Evolutionary conservation across 2,888 invertebrate genomes (phyloP).

Genomic region (Hesperia comma): DNA sequence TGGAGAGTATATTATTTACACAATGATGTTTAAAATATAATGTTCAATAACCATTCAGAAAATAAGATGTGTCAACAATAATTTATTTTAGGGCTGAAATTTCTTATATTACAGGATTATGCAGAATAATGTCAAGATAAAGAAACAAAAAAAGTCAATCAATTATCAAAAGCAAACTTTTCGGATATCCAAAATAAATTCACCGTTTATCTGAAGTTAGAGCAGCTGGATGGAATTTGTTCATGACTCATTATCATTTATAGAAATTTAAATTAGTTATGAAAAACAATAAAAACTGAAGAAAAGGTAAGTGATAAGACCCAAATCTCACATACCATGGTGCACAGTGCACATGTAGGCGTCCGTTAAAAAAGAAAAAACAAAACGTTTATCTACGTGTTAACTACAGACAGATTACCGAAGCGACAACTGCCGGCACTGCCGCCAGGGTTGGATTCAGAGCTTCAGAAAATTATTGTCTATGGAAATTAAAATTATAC

Average conservation of each 20-base stretch:
- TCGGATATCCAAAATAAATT: background rate
- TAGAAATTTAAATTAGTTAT: slow-evolving; percentile 50
- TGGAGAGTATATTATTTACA: background rate
- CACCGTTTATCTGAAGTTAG: background rate
- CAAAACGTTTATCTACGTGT: slow-evolving; percentile 26
- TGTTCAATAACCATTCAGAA: too few species aligned
- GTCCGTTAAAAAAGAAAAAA: slow-evolving; percentile 17
- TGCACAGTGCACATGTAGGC: slow-evolving; percentile 34
- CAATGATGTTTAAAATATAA: background rate
- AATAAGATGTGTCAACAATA: too few species aligned
- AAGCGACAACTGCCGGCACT: background rate
- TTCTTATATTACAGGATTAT: too few species aligned
- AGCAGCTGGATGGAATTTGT: background rate
- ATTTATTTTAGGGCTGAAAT: too few species aligned
- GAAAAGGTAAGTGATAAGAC: background rate
- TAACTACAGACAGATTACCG: slow-evolving; percentile 24
- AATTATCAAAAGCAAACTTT: slow-evolving; percentile 8
- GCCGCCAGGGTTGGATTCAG: too few species aligned
- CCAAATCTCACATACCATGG: slow-evolving; percentile 40
- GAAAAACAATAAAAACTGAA: slow-evolving; percentile 36
- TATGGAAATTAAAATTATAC: too few species aligned
- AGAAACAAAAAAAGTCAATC: slow-evolving; percentile 2
- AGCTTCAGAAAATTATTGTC: too few species aligned
- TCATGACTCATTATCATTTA: slow-evolving; percentile 65
- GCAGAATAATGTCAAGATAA: slow-evolving; percentile 1